Evolutionary conservation across 2,888 invertebrate species (phyloP), one percentile per base, ranked within the genome.

Genomic region (Nysson spinosus): DNA sequence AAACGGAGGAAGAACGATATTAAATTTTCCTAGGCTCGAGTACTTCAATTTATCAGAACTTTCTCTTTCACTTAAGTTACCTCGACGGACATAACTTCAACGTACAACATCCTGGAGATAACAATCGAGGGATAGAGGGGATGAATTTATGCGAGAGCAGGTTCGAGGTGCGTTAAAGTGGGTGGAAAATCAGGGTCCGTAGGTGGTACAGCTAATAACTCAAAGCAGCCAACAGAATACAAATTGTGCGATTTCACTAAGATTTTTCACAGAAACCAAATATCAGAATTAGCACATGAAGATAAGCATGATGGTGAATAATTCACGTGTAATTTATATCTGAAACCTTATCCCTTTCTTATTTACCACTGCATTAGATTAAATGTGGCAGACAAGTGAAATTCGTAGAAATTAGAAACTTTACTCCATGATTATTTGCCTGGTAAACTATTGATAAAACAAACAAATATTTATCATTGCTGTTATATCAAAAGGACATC

Each of bases 81-180:
- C 42, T 43, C 42, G 47, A 24, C 44, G 49, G 22, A 49, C 26
- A 32, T 35, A 64, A 67, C 63, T 56, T 54, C 22, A 28, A 55
- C 30, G 35, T 30, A 62, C 50, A 65, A 72, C 63, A 67, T 71
- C 68, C 63, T 63, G 39, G 7, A 12, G 68, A 68, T 72, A 72
- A 61, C 46, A 46, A 72, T 72, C 72, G 39, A 30, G 39, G 19
- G 11, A 19, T 12, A 16, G 34, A 35, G 43, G 14, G 28, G 60
- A 49, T 28, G 49, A 63, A 67, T 71, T 71, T 71, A 63, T 72
- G 49, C 58, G 46, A 40, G 30, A 60, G 55, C 26, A 52, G 19
- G 24, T 56, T 37, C 35, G 16, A 67, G 40, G 49, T 68, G 46
- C 46, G 60, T 40, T 56, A 52, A 50, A 57, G 58, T 56, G 68